phyloP scores from a whole-genome alignment of 1,140 invertebrate genomes.

The Chrysomallon squamiferum region DNA sequence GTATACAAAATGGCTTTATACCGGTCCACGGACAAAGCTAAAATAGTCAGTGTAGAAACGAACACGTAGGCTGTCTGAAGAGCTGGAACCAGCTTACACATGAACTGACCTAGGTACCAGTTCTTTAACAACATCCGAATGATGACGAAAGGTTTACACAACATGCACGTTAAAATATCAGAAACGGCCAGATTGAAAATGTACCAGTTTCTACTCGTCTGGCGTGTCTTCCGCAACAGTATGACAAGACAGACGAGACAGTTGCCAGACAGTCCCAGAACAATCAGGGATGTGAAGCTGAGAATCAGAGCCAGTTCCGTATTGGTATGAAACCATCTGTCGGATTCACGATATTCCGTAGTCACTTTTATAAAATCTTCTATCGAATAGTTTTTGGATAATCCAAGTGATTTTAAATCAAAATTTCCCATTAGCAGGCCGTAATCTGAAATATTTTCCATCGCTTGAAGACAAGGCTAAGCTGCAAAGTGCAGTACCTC shows the following conservation, averaged over 20 bases:
- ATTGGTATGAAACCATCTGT: constrained; percentile 21
- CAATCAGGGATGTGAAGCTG: constrained; percentile 60
- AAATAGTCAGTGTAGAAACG: constrained; percentile 62
- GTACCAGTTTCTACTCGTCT: constrained; percentile 60
- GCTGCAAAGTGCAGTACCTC: too few species aligned
- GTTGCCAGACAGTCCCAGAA: constrained; percentile 61
- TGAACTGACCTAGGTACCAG: constrained; percentile 56
- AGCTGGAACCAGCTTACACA: constrained; percentile 59
- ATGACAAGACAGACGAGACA: constrained; percentile 62
- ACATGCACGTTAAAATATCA: constrained; percentile 57
- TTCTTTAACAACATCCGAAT: constrained; percentile 53
- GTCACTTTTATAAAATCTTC: constrained; percentile 24
- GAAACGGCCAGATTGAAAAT: constrained; percentile 64
- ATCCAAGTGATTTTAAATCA: neutral
- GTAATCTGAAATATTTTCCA: too few species aligned
- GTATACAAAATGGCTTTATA: constrained; percentile 57
- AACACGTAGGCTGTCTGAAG: constrained; percentile 62
- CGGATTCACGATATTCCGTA: constrained; percentile 17
- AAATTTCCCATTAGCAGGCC: neutral
- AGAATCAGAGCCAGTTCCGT: constrained; percentile 51
- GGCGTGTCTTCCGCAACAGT: constrained; percentile 44
- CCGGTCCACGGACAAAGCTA: constrained; percentile 62
- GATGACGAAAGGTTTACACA: constrained; percentile 58
- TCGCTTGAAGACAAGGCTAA: too few species aligned
- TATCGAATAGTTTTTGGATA: constrained; percentile 17